phyloP scores from a whole-genome alignment of 2,888 invertebrate genomes.

The Dione vanillae region DNA sequence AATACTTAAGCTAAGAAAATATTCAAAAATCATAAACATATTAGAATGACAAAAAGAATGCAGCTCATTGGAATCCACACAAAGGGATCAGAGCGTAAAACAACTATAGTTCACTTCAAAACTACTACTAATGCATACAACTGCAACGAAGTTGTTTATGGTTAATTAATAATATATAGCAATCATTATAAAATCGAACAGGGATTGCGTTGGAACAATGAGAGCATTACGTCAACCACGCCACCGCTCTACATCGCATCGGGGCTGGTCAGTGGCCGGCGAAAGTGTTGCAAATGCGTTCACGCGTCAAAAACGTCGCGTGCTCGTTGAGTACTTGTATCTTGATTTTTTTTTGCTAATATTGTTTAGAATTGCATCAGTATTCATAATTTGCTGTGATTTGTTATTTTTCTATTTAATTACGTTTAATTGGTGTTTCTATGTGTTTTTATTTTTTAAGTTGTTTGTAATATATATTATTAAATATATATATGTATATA shows the following conservation, averaged over 20 bases:
- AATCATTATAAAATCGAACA: constrained; percentile 29
- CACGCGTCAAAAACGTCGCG: constrained; percentile 57
- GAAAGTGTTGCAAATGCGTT: constrained; percentile 60
- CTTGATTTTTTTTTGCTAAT: constrained; percentile 52
- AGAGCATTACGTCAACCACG: constrained; percentile 57
- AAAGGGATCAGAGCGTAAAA: constrained; percentile 27
- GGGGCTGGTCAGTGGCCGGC: constrained; percentile 51
- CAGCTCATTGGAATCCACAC: neutral
- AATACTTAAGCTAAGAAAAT: neutral
- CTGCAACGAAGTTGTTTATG: constrained; percentile 9
- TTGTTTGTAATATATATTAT: too few species aligned
- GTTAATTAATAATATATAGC: constrained; percentile 22
- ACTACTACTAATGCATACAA: neutral
- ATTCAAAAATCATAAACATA: neutral
- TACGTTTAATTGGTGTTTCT: neutral
- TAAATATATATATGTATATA: too few species aligned
- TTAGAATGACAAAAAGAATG: neutral
- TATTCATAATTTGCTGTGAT: constrained; percentile 7
- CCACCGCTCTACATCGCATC: constrained; percentile 59
- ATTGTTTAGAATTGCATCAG: constrained; percentile 16
- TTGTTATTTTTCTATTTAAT: neutral
- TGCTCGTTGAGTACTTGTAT: constrained; percentile 47
- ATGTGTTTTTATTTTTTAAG: neutral
- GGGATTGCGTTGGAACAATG: constrained; percentile 52
- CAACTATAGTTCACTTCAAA: neutral